Evolutionary conservation across 2,797 vertebrate genomes (phyloP).

Genomic region (Gorsachius magnificus): DNA sequence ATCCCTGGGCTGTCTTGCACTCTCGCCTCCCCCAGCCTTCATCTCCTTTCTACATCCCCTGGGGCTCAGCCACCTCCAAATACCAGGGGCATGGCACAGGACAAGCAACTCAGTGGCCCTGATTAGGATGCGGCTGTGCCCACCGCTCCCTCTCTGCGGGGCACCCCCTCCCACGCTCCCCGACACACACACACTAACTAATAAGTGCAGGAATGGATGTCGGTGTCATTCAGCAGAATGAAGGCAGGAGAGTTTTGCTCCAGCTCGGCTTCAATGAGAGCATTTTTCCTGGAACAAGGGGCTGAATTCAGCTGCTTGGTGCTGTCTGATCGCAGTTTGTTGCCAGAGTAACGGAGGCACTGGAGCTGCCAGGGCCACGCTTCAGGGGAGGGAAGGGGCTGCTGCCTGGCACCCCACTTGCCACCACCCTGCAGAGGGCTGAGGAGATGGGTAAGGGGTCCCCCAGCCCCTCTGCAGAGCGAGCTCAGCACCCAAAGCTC

Average conservation of each 20-base stretch:
- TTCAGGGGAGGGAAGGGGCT: not conserved
- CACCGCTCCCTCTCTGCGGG: not conserved
- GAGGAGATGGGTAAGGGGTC: fast-evolving
- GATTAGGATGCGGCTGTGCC: not conserved
- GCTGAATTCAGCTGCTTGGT: conserved; percentile 74
- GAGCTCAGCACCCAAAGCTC: not conserved
- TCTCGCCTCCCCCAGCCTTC: not conserved
- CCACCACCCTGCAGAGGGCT: not conserved
- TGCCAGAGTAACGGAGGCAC: conserved; percentile 73
- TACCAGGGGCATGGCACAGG: fast-evolving
- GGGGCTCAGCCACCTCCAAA: not conserved
- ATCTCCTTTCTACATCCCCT: not conserved
- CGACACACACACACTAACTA: not conserved
- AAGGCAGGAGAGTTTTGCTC: conserved; percentile 61
- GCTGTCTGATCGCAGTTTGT: conserved; percentile 60
- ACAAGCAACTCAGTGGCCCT: fast-evolving
- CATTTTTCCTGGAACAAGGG: conserved; percentile 76
- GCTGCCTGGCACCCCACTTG: not conserved
- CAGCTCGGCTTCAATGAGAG: conserved; percentile 67
- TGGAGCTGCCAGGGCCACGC: conserved; percentile 34
- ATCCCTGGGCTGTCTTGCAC: not conserved
- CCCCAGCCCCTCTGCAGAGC: fast-evolving
- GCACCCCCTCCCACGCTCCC: not conserved
- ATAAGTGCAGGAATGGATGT: not conserved
- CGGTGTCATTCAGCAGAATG: not conserved